Conservation (phyloP, 2,888 invertebrate species). For the Hemithea aestivaria region DNA sequence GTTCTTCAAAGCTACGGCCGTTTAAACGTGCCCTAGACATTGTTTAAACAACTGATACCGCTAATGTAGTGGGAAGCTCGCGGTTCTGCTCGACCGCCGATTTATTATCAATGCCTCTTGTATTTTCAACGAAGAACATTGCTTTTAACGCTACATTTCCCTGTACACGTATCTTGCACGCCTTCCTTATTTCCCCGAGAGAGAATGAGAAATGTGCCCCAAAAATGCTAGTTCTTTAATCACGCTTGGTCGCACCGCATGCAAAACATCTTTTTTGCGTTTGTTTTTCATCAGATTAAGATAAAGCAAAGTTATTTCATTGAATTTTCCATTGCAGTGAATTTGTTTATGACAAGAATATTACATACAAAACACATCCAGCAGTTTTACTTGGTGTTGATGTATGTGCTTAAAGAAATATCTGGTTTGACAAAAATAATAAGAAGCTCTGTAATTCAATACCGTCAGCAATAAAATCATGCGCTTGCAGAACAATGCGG, state of each 20-base stretch:
- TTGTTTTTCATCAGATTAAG: slow-evolving; percentile 1
- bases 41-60: slow-evolving; percentile 58
- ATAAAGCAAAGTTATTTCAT: slow-evolving; percentile 19
- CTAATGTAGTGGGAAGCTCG: slow-evolving; percentile 55
- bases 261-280: slow-evolving; percentile 23
- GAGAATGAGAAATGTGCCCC: slow-evolving; percentile 12
- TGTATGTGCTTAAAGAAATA: too few species aligned
- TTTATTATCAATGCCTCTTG: slow-evolving; percentile 29
- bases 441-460: slow-evolving; percentile 10
- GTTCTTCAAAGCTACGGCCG: slow-evolving; percentile 55
- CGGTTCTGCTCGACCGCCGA: slow-evolving; percentile 36
- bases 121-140: slow-evolving; percentile 26
- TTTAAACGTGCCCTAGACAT: slow-evolving; percentile 31
- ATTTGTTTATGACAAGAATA: too few species aligned
- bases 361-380: too few species aligned
- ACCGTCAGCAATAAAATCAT: slow-evolving; percentile 13
- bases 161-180: slow-evolving; percentile 11
- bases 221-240: slow-evolving; percentile 13
- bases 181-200: slow-evolving; percentile 14
- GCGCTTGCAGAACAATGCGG: slow-evolving; percentile 9
- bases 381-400: too few species aligned
- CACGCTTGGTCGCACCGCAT: slow-evolving; percentile 23
- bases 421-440: slow-evolving; percentile 1
- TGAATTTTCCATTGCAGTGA: too few species aligned
- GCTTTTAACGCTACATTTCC: slow-evolving; percentile 25